phyloP scores from a whole-genome alignment of 2,888 invertebrate species.

The Dasysyrphus albostriatus region DNA sequence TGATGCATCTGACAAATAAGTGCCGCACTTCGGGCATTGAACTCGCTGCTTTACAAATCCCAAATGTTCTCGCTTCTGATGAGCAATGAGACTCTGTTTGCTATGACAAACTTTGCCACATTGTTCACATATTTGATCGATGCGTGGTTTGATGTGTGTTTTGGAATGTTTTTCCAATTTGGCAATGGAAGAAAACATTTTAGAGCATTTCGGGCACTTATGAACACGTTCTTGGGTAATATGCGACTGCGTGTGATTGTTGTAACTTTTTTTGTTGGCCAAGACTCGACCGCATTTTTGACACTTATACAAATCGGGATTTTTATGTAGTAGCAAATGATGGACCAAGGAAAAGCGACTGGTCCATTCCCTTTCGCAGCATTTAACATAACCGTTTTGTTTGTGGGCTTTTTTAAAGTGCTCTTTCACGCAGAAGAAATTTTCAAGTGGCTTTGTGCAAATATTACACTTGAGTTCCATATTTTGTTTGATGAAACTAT shows the following conservation, averaged over 20 bases:
- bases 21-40: conserved; percentile 76
- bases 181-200: conserved; percentile 68
- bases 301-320: conserved; percentile 77
- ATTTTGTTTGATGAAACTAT: conserved; percentile 76
- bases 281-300: conserved; percentile 75
- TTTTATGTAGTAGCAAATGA: conserved; percentile 76
- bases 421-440: conserved; percentile 70
- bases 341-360: conserved; percentile 77
- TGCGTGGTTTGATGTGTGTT: conserved; percentile 70
- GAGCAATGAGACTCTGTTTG: conserved; percentile 22
- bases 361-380: conserved; percentile 77
- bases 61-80: conserved; percentile 40
- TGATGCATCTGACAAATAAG: conserved; percentile 70
- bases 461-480: conserved; percentile 75
- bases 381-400: conserved; percentile 72
- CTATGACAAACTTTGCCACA: conserved; percentile 76
- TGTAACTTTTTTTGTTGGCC: conserved; percentile 70
- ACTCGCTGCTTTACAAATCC: conserved; percentile 68
- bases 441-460: conserved; percentile 62
- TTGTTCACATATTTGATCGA: conserved; percentile 76
- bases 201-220: conserved; percentile 76
- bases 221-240: conserved; percentile 46
- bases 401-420: conserved; percentile 77
- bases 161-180: conserved; percentile 75
- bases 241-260: conserved; percentile 74